Evolutionary conservation across 2,113 vertebrate species (phyloP), one percentile per base, ranked within the genome.

Genomic region (Mesitornis unicolor): DNA sequence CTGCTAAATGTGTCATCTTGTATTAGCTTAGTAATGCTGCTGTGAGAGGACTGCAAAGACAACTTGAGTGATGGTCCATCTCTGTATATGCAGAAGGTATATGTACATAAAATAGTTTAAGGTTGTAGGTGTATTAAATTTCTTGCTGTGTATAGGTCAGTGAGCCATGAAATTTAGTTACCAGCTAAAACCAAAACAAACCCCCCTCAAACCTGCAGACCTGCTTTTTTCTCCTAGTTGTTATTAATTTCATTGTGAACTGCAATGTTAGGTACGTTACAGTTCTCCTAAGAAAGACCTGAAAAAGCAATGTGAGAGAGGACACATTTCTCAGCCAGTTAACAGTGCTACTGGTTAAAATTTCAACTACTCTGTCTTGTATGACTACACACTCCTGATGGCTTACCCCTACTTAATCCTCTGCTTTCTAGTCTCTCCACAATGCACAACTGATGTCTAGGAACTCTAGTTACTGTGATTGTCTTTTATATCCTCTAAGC

Each of bases 201-300:
- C 1, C 1, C 4, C 21, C 17, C 15, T 6, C 4, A 28, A 70
- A 40, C 16, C n/a, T 4, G 0, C 43, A 33, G 33, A 71, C 1
- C 4, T 38, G 6, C 1, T 0, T 31, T 73, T 31, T 14, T 26
- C 2, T 40, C 3, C 7, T 88, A 36, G 7, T 75, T 67, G 3
- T 28, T 81, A 6, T 4, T 70, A 35, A 51, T 71, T 87, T 60
- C 28, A 42, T 35, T 5, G 7, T 51, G 19, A 47, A 38, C 28
- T 61, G 18, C 40, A n/a, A 8, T 35, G 11, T 76, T 47, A 47
- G 14, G 2, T 61, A 43, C 40, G 11, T 63, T 83, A 21, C 2
- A 28, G 3, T 64, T 87, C 26, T 84, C 22, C 6, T 45, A 25
- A 47, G 33, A 71, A 75, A 24, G 19, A 31, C 38, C 50, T 73